These are phyloP conservation scores for Setophaga kirtlandii DNA, from an alignment of 2,113 vertebrate species.

Conservation along the genomic window DNA sequence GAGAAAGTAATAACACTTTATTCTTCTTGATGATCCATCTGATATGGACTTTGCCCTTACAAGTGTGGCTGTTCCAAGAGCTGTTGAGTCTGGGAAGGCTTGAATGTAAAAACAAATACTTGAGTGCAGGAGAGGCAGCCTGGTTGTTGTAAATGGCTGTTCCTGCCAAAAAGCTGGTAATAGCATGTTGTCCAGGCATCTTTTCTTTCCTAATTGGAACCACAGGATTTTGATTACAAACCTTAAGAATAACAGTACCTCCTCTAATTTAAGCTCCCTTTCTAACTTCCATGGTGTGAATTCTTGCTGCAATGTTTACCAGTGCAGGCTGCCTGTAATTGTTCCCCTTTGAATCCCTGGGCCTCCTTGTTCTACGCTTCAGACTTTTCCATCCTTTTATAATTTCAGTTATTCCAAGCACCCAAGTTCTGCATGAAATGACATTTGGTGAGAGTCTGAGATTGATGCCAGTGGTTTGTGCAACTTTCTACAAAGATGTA, in stretches of 20 bases:
- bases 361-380: background rate
- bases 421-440: background rate
- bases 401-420: background rate
- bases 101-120: conserved; percentile 74
- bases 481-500: background rate
- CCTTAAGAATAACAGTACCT: conserved; percentile 32
- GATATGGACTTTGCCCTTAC: conserved; percentile 58
- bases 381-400: background rate
- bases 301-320: background rate
- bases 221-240: conserved; percentile 51
- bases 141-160: conserved; percentile 64
- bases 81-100: conserved; percentile 60
- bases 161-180: conserved; percentile 70
- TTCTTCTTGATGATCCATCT: conserved; percentile 47
- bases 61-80: conserved; percentile 62
- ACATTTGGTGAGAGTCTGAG: background rate
- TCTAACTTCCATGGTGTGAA: background rate
- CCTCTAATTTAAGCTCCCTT: conserved; percentile 1
- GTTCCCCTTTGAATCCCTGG: background rate
- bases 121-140: conserved; percentile 57
- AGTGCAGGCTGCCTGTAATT: background rate
- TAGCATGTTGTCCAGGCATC: conserved; percentile 59
- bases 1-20: conserved; percentile 44
- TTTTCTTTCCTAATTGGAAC: conserved; percentile 70
- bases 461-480: background rate